Conservation (phyloP, 2,797 vertebrate genomes). For the Xiphorhynchus erythropygius region DNA sequence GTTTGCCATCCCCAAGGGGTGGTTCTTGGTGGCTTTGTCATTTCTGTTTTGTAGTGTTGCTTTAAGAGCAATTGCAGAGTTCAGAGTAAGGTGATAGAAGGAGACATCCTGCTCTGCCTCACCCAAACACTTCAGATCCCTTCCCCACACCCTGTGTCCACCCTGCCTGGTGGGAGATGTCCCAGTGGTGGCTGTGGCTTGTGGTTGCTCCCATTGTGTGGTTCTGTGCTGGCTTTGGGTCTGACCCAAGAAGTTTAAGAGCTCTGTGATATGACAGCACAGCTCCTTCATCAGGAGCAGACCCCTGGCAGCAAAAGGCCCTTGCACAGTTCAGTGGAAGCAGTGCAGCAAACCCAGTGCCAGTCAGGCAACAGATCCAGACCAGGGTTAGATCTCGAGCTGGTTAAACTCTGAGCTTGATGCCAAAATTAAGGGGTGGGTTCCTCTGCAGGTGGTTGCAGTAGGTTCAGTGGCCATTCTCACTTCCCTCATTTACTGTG, state of each 20-base stretch:
- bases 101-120: not conserved
- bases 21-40: not conserved
- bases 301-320: not conserved
- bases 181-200: fast-evolving
- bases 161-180: not conserved
- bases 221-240: not conserved
- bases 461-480: not conserved
- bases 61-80: not conserved
- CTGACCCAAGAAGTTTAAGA: not conserved
- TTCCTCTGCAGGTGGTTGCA: not conserved
- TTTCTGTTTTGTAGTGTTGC: not conserved
- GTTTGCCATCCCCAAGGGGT: not conserved
- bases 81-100: not conserved
- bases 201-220: not conserved
- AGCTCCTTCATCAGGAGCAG: not conserved
- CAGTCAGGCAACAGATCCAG: not conserved
- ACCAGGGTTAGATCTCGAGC: not conserved
- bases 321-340: not conserved
- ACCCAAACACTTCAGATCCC: not conserved
- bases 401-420: not conserved
- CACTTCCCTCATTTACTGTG: not conserved
- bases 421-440: not conserved
- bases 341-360: not conserved
- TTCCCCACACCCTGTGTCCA: fast-evolving
- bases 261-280: fast-evolving